Base-by-base conservation (phyloP, 1,140 invertebrate species). In the Apis laboriosa region DNA sequence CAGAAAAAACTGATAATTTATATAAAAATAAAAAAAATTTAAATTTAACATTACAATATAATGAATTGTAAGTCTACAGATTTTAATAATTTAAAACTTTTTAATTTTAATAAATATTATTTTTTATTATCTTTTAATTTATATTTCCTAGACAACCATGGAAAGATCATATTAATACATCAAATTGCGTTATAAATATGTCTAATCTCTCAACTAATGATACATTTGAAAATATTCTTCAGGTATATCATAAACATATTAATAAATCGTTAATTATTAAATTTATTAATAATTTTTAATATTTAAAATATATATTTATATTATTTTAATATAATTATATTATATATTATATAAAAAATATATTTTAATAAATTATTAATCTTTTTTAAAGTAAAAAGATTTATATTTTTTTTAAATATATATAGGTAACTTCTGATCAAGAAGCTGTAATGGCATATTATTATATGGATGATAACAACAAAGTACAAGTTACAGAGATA, bases 361-460 rank as follows among this genome's bases (percentile, higher is more conserved):
- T 43, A 43, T 43, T 5, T 43, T 43, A 43, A 43, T 7, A 43
- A 43, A 43, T 43, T 43, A 43, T 8, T 43, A 43, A 43, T 43
- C 34, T 43, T 58, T 58, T 8, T 64, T 7, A 34, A 64, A 64
- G 2, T 28, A 28, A 28, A 28, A 28, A 28, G 43, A 61, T 12
- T 56, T 21, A 55, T 17, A 77, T 71, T 24, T 77, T n/a, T n/a
- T 68, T 53, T 55, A 53, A 28, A 56, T 67, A 51, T 60, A 24
- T 82, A 19, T 49, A 93, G 93, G 96, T 97, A 74, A 97, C 97
- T 12, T 95, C 96, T 56, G 96, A 98, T 85, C 97, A 98, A 91
- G 98, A 99, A 86, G 96, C 97, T 11, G 93, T 98, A 3, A 97
- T 98, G 95, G 97, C 98, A 1, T 98, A 97, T 93, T 98, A 98